Percentiles rank a stretch among this genome's conserved stretches.
Conservation (phyloP, 2,797 vertebrate species). For the Lutjanus campechanus region DNA sequence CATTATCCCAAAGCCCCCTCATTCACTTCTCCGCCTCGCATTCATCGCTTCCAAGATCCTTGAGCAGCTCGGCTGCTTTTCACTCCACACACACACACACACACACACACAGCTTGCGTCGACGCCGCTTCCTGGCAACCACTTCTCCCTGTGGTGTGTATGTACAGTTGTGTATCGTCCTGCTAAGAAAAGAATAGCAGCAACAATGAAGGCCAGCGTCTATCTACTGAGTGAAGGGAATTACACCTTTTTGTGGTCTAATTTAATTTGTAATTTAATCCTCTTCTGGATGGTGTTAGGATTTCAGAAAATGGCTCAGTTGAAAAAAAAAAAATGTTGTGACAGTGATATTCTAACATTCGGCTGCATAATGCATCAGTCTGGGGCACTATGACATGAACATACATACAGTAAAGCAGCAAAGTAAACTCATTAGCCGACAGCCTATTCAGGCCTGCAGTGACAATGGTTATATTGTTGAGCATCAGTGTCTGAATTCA, state of each 20-base stretch:
- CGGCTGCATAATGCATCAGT: not conserved
- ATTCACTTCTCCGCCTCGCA: slow-evolving; percentile 71
- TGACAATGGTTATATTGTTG: not conserved
- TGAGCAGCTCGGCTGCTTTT: slow-evolving; percentile 50
- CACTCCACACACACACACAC: slow-evolving; percentile 31
- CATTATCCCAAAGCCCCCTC: slow-evolving; percentile 75
- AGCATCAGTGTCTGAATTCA: not conserved
- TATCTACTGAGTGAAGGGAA: slow-evolving; percentile 16
- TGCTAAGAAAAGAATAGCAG: slow-evolving; percentile 15
- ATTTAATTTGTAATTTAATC: slow-evolving; percentile 57
- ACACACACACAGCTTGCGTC: slow-evolving; percentile 29
- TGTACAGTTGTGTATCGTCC: slow-evolving; percentile 12
- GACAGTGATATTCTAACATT: slow-evolving; percentile 22
- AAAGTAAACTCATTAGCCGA: not conserved
- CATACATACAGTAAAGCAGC: not conserved
- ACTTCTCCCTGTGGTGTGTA: slow-evolving; percentile 19
- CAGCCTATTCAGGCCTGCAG: not conserved
- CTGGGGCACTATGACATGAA: not conserved
- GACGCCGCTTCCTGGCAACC: slow-evolving; percentile 45
- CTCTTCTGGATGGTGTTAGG: slow-evolving; percentile 18
- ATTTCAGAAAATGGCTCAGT: slow-evolving; percentile 21
- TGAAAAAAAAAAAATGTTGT: slow-evolving; percentile 10
- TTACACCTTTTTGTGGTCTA: slow-evolving; percentile 29
- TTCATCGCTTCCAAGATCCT: slow-evolving; percentile 66
- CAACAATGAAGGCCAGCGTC: slow-evolving; percentile 7